These are phyloP conservation scores for Pterocles gutturalis DNA, from an alignment of 2,113 vertebrate species.

Conservation along the genomic window DNA sequence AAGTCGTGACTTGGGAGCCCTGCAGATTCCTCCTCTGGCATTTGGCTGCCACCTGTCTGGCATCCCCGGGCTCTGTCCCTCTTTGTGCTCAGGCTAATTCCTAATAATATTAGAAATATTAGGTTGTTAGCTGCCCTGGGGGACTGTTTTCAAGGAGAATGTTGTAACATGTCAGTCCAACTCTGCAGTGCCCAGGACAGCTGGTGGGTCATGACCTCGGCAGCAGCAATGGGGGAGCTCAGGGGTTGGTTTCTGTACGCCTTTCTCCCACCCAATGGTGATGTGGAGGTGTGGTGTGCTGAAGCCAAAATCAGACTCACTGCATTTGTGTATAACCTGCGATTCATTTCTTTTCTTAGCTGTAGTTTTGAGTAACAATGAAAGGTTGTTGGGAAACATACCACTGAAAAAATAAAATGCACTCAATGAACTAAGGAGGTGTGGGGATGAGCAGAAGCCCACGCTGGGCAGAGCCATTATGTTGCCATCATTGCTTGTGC, in stretches of 20 bases:
- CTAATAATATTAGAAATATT: background rate
- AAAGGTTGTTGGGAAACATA: background rate
- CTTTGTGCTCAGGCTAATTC: background rate
- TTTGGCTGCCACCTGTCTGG: rapidly evolving
- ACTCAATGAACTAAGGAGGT: rapidly evolving
- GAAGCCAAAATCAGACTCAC: background rate
- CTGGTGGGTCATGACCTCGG: rapidly evolving
- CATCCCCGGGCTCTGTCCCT: rapidly evolving
- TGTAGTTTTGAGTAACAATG: background rate
- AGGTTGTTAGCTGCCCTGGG: background rate
- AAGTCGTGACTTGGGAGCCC: rapidly evolving
- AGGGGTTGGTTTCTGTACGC: background rate
- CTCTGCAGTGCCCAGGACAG: rapidly evolving
- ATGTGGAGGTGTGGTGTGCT: rapidly evolving
- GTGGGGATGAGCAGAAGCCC: background rate
- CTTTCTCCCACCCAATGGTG: background rate
- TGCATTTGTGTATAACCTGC: background rate
- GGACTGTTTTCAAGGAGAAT: background rate
- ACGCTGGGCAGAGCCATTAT: rapidly evolving
- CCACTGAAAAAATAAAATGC: background rate
- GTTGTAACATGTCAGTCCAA: background rate
- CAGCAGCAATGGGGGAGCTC: background rate
- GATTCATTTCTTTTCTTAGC: background rate
- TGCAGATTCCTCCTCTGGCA: background rate
- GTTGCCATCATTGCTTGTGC: background rate